phyloP scores from a whole-genome alignment of 2,888 invertebrate genomes.

The Uropetala carovei region DNA sequence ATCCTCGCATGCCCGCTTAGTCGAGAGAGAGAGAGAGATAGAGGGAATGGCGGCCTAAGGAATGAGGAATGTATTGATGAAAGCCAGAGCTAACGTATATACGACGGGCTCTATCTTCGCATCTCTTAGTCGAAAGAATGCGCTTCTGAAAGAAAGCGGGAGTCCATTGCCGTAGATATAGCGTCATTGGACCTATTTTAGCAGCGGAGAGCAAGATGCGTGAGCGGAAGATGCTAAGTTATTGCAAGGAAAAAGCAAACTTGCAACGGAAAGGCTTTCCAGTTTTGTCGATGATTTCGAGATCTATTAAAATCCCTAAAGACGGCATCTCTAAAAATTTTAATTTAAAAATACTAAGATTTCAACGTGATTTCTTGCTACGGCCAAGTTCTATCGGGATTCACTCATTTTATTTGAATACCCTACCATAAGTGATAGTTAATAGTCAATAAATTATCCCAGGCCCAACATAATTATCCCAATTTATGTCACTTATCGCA shows the following conservation, averaged over 20 bases:
- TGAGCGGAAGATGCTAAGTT: constrained; percentile 8
- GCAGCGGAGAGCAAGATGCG: background rate
- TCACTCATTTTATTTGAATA: no score
- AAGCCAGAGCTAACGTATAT: constrained; percentile 20
- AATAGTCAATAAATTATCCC: no score
- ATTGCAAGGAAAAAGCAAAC: background rate
- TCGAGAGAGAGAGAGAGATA: background rate
- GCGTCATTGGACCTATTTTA: constrained; percentile 22
- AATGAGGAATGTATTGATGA: constrained; percentile 27
- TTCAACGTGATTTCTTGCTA: no score
- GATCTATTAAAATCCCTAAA: background rate
- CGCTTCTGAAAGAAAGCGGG: constrained; percentile 18
- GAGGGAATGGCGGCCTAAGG: background rate
- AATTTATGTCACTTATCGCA: no score
- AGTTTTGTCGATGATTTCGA: background rate
- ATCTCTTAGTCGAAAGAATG: constrained; percentile 3
- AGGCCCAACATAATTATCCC: no score
- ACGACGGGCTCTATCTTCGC: background rate
- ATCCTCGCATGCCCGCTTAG: no score
- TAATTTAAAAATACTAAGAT: no score
- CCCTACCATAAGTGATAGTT: no score
- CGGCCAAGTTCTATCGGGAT: no score
- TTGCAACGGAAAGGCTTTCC: background rate
- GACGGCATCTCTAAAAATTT: no score
- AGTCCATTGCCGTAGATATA: constrained; percentile 12